Percentiles rank a stretch among this genome's conserved stretches.
Conservation (phyloP, 2,797 vertebrate genomes). For the Etheostoma perlongum region DNA sequence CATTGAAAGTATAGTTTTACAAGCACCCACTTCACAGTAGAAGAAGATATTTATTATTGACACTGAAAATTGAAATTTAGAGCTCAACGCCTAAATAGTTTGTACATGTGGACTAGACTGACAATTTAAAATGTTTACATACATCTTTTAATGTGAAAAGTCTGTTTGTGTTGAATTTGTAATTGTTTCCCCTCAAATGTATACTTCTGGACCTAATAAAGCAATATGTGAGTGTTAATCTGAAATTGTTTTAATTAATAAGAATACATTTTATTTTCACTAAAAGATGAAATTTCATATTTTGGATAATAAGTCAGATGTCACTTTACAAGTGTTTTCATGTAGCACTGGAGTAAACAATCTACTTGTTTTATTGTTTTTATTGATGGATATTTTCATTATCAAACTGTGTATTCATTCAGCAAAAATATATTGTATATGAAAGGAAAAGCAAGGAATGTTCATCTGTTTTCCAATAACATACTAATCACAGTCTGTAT, state of each 20-base stretch:
- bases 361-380: no score
- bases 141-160: background rate
- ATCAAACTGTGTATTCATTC: no score
- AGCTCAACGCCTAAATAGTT: background rate
- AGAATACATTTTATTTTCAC: background rate
- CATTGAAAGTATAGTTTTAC: constrained; percentile 69
- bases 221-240: background rate
- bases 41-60: background rate
- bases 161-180: background rate
- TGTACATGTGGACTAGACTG: background rate
- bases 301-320: background rate
- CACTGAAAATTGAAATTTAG: background rate
- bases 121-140: background rate
- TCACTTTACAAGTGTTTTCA: background rate
- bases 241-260: background rate
- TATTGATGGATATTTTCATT: no score
- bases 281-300: background rate
- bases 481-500: background rate
- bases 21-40: constrained; percentile 52
- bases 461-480: background rate
- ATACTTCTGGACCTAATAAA: no score
- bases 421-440: no score
- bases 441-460: background rate
- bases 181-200: no score
- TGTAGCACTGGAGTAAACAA: no score